Evolutionary conservation across 2,888 invertebrate genomes (phyloP).

Genomic region (Oligia latruncula): DNA sequence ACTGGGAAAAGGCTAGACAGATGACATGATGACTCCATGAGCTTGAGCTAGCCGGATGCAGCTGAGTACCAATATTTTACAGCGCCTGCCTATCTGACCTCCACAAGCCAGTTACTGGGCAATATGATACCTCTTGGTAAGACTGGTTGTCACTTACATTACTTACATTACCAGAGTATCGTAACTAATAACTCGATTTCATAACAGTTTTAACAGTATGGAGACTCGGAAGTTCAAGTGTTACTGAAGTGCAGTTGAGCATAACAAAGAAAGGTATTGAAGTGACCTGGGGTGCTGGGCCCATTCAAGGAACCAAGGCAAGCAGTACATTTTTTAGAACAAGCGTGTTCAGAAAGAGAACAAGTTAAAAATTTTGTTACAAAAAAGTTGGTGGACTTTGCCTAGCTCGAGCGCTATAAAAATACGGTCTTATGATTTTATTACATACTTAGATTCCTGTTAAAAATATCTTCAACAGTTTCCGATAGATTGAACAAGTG

Average conservation of each 20-base stretch:
- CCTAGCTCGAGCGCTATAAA: neutral
- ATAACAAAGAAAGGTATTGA: neutral
- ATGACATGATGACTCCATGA: neutral
- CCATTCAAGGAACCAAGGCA: neutral
- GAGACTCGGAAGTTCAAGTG: neutral
- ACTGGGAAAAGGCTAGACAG: too few species aligned
- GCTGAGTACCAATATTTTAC: neutral
- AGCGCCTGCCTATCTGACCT: neutral
- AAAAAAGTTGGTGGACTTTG: neutral
- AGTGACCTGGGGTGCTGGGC: too few species aligned
- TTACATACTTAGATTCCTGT: constrained; percentile 10
- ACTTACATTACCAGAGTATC: neutral
- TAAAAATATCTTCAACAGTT: constrained; percentile 40
- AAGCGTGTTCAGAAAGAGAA: neutral
- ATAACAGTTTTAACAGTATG: neutral
- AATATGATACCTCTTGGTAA: neutral
- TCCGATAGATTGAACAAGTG: constrained; percentile 30
- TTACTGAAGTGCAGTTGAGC: neutral
- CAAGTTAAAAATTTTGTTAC: accelerated
- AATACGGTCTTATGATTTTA: constrained; percentile 10
- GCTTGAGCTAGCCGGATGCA: neutral
- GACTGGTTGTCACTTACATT: neutral
- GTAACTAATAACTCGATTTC: neutral
- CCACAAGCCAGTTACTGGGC: neutral
- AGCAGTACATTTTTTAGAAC: neutral